Percentiles rank a stretch among this genome's conserved stretches.
Evolutionary conservation across 2,888 invertebrate species (phyloP).

Genomic region (Apamea crenata): DNA sequence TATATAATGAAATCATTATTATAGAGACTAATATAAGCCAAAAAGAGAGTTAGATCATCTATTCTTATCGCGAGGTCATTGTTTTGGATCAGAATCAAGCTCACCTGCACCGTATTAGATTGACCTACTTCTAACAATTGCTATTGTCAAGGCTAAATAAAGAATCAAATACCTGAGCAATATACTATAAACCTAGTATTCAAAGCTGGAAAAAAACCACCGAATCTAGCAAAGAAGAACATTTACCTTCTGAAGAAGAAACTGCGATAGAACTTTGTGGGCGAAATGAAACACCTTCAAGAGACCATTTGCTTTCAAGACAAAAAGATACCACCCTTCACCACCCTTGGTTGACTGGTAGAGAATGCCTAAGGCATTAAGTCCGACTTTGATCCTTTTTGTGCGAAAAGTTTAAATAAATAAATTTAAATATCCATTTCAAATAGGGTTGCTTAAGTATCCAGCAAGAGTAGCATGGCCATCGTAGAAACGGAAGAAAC

Average conservation of each 20-base stretch:
- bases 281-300: neutral
- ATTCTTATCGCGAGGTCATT: conserved; percentile 40
- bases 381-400: too few relatives aligned
- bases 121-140: conserved; percentile 17
- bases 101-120: conserved; percentile 19
- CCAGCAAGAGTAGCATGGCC: neutral
- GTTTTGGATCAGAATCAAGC: conserved; percentile 51
- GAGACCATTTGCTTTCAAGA: neutral
- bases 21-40: neutral
- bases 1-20: neutral
- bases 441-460: neutral
- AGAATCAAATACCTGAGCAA: neutral
- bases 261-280: neutral
- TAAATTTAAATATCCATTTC: neutral
- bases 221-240: neutral
- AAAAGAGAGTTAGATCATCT: conserved; percentile 12
- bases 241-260: neutral
- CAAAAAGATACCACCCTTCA: neutral
- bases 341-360: too few relatives aligned
- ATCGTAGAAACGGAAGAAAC: neutral
- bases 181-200: neutral
- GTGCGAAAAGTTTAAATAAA: too few relatives aligned
- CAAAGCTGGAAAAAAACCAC: neutral
- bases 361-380: too few relatives aligned
- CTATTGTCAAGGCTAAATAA: conserved; percentile 13